Base-by-base conservation (phyloP, 2,888 invertebrate genomes). In the Chloromyia formosa region DNA sequence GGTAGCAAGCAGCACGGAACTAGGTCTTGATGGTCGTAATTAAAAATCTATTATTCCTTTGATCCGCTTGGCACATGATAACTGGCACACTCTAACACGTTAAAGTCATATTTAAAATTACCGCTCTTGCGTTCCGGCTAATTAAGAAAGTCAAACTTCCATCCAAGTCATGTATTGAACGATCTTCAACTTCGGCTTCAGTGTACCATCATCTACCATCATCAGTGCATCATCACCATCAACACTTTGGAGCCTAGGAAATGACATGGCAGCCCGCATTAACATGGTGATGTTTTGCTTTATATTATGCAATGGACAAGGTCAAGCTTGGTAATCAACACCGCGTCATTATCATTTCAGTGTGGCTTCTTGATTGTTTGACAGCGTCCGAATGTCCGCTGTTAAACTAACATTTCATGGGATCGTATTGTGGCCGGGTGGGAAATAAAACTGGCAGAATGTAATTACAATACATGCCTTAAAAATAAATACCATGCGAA, bases 281-380 rank as follows among this genome's bases (percentile, higher is more conserved):
- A 56, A 56, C 16, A 56, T 18, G 22, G 3, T 20, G 18, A 20
- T 10, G 20, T 56, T 56, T 18, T 56, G 56, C 20, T 16, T 20
- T 16, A 56, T 27, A 16, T 61, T 22, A 61, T 2, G 61, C 61
- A 61, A 61, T 61, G 12, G 23, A 27, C 61, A 61, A 61, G 61
- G 61, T 61, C 61, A 61, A 3, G n/a, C 5, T 35, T 27, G 14
- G 27, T 27, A 27, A 61, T 23, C 35, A 61, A 23, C 61, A 5
- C 14, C 23, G 16, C 4, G 20, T 56, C 10, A 61, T 35, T 20
- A 56, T 18, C 56, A 20, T 56, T 56, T 56, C 4, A 20, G 49
- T 49, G 42, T 5, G 16, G 5, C 16, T 49, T 49, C 10, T 49
- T 35, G n/a, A n/a, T n/a, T n/a, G n/a, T 42, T 42, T 42, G 42